Base-by-base conservation (phyloP, 2,888 invertebrate species). In the Drosophila setosimentum region DNA sequence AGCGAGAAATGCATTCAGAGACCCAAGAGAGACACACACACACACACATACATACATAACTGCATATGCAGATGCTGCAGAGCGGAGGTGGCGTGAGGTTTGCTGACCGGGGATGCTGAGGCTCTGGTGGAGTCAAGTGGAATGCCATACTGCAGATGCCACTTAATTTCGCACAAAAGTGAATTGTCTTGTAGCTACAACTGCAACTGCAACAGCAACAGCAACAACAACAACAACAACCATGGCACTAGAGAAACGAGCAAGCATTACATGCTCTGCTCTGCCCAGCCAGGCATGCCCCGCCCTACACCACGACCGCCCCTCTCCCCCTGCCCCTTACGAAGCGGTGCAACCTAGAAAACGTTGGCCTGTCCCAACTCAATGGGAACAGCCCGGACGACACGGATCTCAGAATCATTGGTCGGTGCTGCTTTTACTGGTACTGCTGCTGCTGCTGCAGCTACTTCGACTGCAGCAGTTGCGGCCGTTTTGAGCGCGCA, bases 91-190 rank as follows among this genome's bases (percentile, higher is more conserved):
- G 21, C n/a, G 29, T 21, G 51, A 27, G 37, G 11, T 7, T 49
- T 64, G 45, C 30, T 55, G 55, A 50, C 54, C 62, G 33, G 66
- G 54, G 72, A 21, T 53, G 66, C 55, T 65, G 71, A 45, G 2
- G 51, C 58, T 68, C 54, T 78, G 78, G 78, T 89, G 85, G 89
- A 84, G 83, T 91, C 79, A 82, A 88, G 82, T 85, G 81, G 90
- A 87, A 89, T 83, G 84, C 86, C 82, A 80, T 82, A 84, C 79
- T 82, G 81, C 91, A 91, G 91, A 87, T 91, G 91, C 91, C 89
- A 87, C 85, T 91, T 90, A 91, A 91, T 92, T 91, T 91, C 89
- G 91, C 91, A 91, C 91, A 90, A 91, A 91, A 91, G 91, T 91
- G 91, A 92, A 91, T 91, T 92, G 91, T 91, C 91, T 92, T 92